Base-by-base conservation (phyloP, 1,140 invertebrate genomes). In the Ceratosolen fusciceps region DNA sequence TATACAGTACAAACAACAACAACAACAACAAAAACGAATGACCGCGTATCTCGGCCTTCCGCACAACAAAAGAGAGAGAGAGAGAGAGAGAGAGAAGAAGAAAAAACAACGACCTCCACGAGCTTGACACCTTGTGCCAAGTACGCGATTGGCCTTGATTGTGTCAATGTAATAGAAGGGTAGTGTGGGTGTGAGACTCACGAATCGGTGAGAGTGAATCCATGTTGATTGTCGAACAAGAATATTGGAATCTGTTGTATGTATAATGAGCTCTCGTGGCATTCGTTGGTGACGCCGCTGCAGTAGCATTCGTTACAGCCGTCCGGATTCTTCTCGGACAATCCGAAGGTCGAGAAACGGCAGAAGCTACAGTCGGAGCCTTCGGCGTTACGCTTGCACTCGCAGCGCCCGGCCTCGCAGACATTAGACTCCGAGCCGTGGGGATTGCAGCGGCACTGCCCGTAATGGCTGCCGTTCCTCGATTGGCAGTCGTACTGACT, bases 301-400 rank as follows among this genome's bases (percentile, higher is more conserved):
- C 98, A 99, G 90, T 95, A 99, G 89, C 98, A 99, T 65, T 94
- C 90, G 58, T 93, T 92, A 88, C 98, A 99, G 7, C 98, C 98
- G 58, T 94, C 91, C 9, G 93, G 92, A 88, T 98, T 96, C 21
- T 90, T 85, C 0, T 85, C 85, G 14, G 94, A 93, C 0, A 99
- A 90, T 72, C 96, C 95, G 86, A 96, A 99, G 8, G 95, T 97
- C 2, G 96, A 96, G 16, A 91, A 88, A 43, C 94, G 92, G 87
- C 98, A 99, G 19, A 92, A 90, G 84, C 96, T 94, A 87, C 98
- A 99, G 37, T 91, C 90, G 0, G 88, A 81, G 0, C 97, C 97
- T 84, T 94, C 92, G 1, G 96, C 96, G 84, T 97, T 96, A 0
- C 91, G 87, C 92, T 97, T 93, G 80, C 92, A 93, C 43, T 91